A percentile compares a stretch with the other conserved stretches of the same genome.
phyloP scores from a whole-genome alignment of 1,140 invertebrate genomes.

The Nebria ingens region DNA sequence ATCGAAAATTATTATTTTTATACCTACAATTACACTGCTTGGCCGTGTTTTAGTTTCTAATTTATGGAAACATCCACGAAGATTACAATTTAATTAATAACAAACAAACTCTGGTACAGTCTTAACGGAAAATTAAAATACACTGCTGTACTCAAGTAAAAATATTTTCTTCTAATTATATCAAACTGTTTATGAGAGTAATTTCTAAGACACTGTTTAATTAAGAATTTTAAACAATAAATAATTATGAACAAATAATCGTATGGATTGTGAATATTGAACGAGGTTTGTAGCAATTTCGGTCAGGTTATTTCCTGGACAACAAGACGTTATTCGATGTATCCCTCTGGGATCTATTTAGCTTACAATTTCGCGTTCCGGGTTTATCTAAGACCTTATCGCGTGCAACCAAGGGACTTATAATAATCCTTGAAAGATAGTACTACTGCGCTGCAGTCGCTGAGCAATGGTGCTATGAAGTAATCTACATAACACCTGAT shows the following conservation, averaged over 20 bases:
- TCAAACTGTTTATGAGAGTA: background rate
- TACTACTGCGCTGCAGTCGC: background rate
- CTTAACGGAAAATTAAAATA: too few relatives aligned
- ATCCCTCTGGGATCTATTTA: background rate
- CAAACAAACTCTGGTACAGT: background rate
- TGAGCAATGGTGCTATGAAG: background rate
- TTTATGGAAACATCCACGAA: background rate
- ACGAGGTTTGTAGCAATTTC: background rate
- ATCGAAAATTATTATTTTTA: background rate
- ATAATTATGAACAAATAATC: background rate
- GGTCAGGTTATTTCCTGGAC: background rate
- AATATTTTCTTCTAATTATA: background rate
- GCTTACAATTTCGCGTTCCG: background rate
- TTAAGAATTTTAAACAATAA: background rate
- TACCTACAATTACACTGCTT: background rate
- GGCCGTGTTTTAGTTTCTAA: background rate
- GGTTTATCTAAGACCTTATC: background rate
- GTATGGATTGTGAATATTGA: background rate
- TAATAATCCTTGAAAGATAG: background rate
- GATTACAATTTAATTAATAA: background rate
- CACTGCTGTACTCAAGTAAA: too few relatives aligned
- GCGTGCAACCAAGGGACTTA: background rate
- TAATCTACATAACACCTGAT: background rate
- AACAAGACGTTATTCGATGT: background rate
- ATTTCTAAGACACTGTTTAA: background rate